These are phyloP conservation scores for Struthidea cinerea DNA, from an alignment of 2,113 vertebrate species.

Conservation along the genomic window DNA sequence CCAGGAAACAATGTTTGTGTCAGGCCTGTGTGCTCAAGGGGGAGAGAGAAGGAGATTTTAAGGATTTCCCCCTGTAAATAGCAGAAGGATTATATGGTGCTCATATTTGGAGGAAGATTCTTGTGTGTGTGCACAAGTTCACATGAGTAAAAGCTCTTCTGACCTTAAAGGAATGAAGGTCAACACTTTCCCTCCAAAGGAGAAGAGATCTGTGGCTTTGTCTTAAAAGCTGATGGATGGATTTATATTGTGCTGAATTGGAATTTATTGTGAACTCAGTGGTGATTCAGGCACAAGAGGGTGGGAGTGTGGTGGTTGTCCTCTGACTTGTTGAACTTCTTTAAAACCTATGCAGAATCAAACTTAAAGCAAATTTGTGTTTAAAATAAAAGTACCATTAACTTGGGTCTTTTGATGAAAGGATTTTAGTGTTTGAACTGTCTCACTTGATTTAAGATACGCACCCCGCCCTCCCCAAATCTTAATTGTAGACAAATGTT, in stretches of 20 bases:
- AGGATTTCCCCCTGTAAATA: not conserved
- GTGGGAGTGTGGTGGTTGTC: too few species aligned
- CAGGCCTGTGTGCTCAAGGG: not conserved
- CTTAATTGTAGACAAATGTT: not conserved
- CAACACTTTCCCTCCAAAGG: not conserved
- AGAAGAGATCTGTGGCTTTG: not conserved
- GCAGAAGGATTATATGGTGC: not conserved
- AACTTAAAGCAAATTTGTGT: not conserved
- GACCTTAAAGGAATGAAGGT: not conserved
- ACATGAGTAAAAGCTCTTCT: not conserved
- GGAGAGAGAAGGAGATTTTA: not conserved
- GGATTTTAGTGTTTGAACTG: not conserved
- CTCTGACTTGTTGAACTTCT: not conserved
- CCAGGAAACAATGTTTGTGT: not conserved
- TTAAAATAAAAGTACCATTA: not conserved
- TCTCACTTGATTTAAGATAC: not conserved
- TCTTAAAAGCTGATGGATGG: not conserved
- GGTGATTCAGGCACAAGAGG: not conserved
- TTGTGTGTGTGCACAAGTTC: not conserved
- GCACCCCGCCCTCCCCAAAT: rapidly evolving
- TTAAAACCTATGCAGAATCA: not conserved
- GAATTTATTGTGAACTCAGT: not conserved
- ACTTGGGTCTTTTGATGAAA: not conserved
- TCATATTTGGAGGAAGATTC: not conserved
- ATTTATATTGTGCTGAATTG: not conserved